These are phyloP conservation scores for Reticulitermes speratus DNA, from an alignment of 1,140 invertebrate species.

Conservation along the genomic window DNA sequence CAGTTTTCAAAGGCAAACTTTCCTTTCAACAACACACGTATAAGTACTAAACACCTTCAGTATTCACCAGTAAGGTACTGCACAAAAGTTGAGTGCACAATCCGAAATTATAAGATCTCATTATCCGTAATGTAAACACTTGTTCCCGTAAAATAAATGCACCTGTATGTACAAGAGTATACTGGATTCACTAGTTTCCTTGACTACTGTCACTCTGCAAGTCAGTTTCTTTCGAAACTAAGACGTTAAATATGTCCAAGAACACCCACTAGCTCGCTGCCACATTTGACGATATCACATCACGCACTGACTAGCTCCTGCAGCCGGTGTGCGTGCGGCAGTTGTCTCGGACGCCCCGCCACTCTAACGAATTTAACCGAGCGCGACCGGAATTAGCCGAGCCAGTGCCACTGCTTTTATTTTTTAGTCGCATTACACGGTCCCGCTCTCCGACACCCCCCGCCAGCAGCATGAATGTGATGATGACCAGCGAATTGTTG, in stretches of 20 bases:
- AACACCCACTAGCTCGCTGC: neutral
- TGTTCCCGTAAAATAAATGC: too few relatives aligned
- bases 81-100: too few relatives aligned
- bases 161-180: too few relatives aligned
- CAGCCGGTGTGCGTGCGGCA: neutral
- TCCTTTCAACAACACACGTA: too few relatives aligned
- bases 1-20: too few relatives aligned
- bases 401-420: neutral
- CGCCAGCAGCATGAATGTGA: neutral
- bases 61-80: too few relatives aligned
- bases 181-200: too few relatives aligned
- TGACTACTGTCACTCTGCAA: too few relatives aligned
- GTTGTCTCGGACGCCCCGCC: neutral
- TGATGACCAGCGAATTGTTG: neutral
- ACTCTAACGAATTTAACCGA: neutral
- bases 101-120: too few relatives aligned
- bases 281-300: neutral
- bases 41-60: too few relatives aligned
- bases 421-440: neutral
- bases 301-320: neutral
- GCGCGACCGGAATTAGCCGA: neutral
- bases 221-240: neutral
- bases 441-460: neutral
- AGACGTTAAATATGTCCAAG: neutral
- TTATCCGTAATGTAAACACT: too few relatives aligned